Evolutionary conservation across 53 echinoderm and acorn worm species (phyloP).

Genomic region (Hippasteria phrygiana): DNA sequence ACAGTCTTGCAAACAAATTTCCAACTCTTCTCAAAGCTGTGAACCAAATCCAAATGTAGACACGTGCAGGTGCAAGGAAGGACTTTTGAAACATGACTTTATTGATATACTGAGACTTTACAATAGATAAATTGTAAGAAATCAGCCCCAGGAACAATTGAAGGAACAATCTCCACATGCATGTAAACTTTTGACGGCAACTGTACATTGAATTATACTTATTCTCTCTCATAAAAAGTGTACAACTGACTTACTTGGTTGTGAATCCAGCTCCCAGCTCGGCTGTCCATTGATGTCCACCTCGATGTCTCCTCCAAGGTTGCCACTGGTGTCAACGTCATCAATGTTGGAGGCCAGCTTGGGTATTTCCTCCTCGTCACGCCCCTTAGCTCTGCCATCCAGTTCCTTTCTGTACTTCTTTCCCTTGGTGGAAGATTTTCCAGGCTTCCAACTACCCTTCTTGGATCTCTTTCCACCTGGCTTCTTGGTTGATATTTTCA

Average conservation of each 20-base stretch:
- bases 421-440: constrained; percentile 19
- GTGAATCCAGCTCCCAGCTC: constrained; percentile 29
- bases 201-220: no score
- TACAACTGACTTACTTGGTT: constrained; percentile 39
- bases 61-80: no score
- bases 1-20: no score
- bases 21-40: no score
- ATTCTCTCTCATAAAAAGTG: no score
- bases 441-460: constrained; percentile 22
- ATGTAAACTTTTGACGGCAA: no score
- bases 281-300: neutral
- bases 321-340: neutral
- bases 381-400: constrained; percentile 4
- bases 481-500: neutral
- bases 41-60: no score
- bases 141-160: no score
- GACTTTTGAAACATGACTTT: no score
- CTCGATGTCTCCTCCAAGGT: neutral
- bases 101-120: no score
- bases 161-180: no score
- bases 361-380: neutral
- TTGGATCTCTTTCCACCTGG: constrained; percentile 39
- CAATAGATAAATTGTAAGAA: no score
- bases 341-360: neutral
- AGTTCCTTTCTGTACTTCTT: constrained; percentile 15